Evolutionary conservation across 1,140 invertebrate genomes (phyloP), one percentile per base, ranked within the genome.

Genomic region (Brachionus paranguensis): DNA sequence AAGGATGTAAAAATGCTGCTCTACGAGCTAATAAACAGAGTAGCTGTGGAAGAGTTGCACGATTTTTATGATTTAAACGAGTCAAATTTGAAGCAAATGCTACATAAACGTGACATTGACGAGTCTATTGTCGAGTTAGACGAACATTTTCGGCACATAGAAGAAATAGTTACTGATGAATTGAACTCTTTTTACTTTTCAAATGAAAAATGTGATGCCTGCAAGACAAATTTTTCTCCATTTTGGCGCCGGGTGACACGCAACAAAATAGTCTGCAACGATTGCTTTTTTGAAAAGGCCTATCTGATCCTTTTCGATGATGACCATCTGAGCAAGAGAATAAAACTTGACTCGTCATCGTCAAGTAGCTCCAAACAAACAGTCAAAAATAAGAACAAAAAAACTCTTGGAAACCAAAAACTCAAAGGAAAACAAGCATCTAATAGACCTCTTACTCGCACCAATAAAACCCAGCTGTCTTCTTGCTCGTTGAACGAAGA

Each of bases 271-370:
- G 78, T 81, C 6, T 81, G 78, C 12, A 81, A 81, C 10, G 50
- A 60, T 12, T 81, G 78, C 41, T 81, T 81, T 45, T 81, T 43
- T 47, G 53, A 60, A 43, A 81, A 81, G 41, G 78, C 64, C 53
- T 81, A 81, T 64, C 10, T 81, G 17, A 81, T 81, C 43, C 11
- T 81, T 3, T 81, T 81, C 53, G 78, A 81, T 27, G 78, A 81
- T 68, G 64, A 81, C n/a, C 64, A 68, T 27, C 24, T 81, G 33
- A 81, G 33, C 33, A 81, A 81, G 41, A 81, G 60, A 17, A 81
- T 64, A 81, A 81, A 68, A 41, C 8, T 81, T 4, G 33, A 20
- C 50, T 20, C 43, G 10, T 76, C 72, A 76, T 47, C 41, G 14
- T 76, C 72, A 27, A 50, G 14, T 20, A 29, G 29, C 2, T 81